Percentiles rank a stretch among this genome's conserved stretches.
Evolutionary conservation across 2,888 invertebrate species (phyloP).

Genomic region (Hirtodrosophila cameraria): DNA sequence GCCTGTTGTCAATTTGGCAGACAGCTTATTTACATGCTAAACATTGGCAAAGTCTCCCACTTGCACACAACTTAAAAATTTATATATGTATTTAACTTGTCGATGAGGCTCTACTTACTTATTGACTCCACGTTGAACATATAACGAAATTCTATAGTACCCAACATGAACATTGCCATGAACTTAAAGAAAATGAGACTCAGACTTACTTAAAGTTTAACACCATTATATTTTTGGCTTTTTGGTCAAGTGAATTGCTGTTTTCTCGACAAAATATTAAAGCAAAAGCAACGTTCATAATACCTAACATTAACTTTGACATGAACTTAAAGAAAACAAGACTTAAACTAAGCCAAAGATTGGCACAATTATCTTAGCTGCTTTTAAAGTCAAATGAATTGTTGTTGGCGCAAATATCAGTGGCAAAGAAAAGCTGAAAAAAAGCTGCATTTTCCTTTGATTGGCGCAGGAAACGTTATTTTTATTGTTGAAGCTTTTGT

Average conservation of each 20-base stretch:
- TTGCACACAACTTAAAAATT: too few relatives aligned
- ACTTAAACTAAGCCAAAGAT: conserved; percentile 9
- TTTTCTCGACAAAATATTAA: too few relatives aligned
- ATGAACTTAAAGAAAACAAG: not conserved
- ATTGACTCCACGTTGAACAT: too few relatives aligned
- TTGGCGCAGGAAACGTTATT: conserved; percentile 6
- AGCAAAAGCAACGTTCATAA: too few relatives aligned
- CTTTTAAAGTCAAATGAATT: conserved; percentile 43
- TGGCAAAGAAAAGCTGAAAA: conserved; percentile 2
- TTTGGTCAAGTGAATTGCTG: conserved; percentile 38
- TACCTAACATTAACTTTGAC: too few relatives aligned
- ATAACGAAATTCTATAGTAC: too few relatives aligned
- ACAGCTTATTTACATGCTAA: too few relatives aligned
- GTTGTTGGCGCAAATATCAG: conserved; percentile 6
- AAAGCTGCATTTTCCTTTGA: conserved; percentile 7
- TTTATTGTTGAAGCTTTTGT: conserved; percentile 15
- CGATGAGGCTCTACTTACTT: too few relatives aligned
- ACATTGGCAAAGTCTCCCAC: too few relatives aligned
- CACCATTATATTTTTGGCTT: conserved; percentile 14
- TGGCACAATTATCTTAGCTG: conserved; percentile 9
- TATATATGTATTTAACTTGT: too few relatives aligned
- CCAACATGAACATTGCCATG: too few relatives aligned
- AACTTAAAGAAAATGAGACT: not conserved
- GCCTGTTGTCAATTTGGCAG: too few relatives aligned
- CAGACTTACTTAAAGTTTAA: conserved; percentile 10